Evolutionary conservation across 2,888 invertebrate species (phyloP).

Genomic region (Limnephilus auricula): DNA sequence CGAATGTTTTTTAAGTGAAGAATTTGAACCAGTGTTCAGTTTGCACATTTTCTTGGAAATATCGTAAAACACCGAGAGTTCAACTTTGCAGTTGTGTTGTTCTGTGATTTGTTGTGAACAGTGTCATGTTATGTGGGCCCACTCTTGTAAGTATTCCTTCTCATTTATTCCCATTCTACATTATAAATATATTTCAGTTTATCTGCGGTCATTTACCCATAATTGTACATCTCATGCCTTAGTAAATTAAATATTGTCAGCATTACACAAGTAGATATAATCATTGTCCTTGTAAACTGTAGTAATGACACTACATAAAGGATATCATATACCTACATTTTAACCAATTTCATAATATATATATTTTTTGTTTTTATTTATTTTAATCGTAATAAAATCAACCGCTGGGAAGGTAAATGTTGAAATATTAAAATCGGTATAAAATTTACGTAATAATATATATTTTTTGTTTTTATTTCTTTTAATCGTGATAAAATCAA

Average conservation of each 20-base stretch:
- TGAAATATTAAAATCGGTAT: no score
- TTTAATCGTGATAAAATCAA: no score
- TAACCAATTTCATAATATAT: neutral
- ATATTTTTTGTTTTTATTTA: no score
- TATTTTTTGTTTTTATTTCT: no score
- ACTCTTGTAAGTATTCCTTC: conserved; percentile 39
- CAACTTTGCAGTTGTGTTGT: conserved; percentile 9
- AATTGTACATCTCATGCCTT: neutral
- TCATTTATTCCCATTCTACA: neutral
- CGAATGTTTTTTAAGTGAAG: conserved; percentile 36
- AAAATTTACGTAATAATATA: neutral
- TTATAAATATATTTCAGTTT: neutral
- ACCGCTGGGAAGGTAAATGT: neutral
- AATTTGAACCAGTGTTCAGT: neutral
- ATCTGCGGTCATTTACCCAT: neutral
- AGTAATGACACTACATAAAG: neutral
- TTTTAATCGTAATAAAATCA: no score
- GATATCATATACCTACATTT: neutral
- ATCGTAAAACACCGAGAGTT: conserved; percentile 19
- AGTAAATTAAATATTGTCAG: neutral
- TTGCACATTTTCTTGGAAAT: neutral
- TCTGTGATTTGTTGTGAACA: conserved; percentile 48
- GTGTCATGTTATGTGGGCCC: conserved; percentile 42
- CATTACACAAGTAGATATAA: neutral
- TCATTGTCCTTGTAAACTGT: neutral